Evolutionary conservation across 2,113 vertebrate species (phyloP), one percentile per base, ranked within the genome.

Genomic region (Heloderma charlesbogerti): DNA sequence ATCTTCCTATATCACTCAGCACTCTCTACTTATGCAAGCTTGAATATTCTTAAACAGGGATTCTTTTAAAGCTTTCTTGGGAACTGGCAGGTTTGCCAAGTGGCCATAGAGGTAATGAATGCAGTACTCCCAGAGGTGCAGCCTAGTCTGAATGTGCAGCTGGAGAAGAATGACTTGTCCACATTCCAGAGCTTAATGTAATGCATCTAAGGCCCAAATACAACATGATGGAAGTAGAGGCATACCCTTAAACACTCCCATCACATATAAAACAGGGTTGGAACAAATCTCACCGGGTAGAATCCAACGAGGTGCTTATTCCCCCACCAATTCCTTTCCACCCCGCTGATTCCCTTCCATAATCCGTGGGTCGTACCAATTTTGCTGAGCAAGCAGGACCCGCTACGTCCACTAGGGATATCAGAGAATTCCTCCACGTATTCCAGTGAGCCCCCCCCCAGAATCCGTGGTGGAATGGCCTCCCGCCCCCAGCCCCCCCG

Each of bases 11-110:
- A 34, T 79, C n/a, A 48, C 2, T 31, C 54, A 51, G 45, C 29
- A 34, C 12, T n/a, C 6, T 89, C 77, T 94, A 90, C 69, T 81
- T 29, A 69, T 78, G 86, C 85, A 84, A 96, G 81, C 86, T 31
- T 3, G 2, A 74, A 43, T 18, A 80, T 63, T 93, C 91, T 92
- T 83, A 93, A 90, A 86, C 13, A 40, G 84, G 83, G 83, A 72
- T 71, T 16, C 37, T 66, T 94, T 48, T 90, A 78, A 51, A 69
- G 84, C 78, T 82, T 88, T 93, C 84, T 85, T 88, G 79, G 74
- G 86, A 40, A 45, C 29, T 48, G 85, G 94, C 87, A 91, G 51
- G 85, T 94, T 74, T 94, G 91, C 92, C 92, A 95, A 78, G 74
- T 63, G 92, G 89, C 3, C 1, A 84, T 81, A 83, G 86, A 84